Conservation (phyloP, 2,797 vertebrate species). For the Smutsia gigantea region DNA sequence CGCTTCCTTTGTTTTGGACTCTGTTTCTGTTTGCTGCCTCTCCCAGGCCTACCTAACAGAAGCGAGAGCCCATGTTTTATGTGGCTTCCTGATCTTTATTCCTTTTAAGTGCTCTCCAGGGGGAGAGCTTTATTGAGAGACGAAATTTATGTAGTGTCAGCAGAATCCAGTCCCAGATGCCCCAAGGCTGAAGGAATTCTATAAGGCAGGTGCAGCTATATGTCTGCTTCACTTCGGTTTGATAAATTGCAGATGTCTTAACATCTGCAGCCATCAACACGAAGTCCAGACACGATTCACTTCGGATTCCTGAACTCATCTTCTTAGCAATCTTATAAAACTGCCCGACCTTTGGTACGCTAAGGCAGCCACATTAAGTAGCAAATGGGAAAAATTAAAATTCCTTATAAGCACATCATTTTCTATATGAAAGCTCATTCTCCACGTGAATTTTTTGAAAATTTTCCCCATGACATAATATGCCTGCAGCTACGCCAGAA, state of each 20-base stretch:
- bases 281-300: background rate
- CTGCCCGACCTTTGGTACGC: background rate
- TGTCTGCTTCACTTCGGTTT: background rate
- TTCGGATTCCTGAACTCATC: constrained; percentile 7
- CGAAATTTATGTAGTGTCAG: constrained; percentile 55
- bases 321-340: constrained; percentile 30
- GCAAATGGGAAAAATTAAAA: background rate
- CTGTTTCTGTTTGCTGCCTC: background rate
- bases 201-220: constrained; percentile 52
- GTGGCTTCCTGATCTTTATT: constrained; percentile 59
- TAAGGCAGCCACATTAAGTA: background rate
- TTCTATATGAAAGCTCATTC: background rate
- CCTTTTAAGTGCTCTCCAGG: background rate
- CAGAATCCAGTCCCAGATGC: constrained; percentile 57
- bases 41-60: constrained; percentile 45
- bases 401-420: constrained; percentile 32
- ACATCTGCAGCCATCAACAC: background rate
- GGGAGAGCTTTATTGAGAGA: constrained; percentile 13
- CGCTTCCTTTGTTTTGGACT: background rate
- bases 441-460: background rate
- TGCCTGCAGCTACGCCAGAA: background rate
- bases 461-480: background rate
- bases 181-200: background rate
- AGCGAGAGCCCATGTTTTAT: constrained; percentile 37
- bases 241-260: constrained; percentile 54